These are phyloP conservation scores for Lithophane socia DNA, from an alignment of 2,888 invertebrate species.

Conservation along the genomic window DNA sequence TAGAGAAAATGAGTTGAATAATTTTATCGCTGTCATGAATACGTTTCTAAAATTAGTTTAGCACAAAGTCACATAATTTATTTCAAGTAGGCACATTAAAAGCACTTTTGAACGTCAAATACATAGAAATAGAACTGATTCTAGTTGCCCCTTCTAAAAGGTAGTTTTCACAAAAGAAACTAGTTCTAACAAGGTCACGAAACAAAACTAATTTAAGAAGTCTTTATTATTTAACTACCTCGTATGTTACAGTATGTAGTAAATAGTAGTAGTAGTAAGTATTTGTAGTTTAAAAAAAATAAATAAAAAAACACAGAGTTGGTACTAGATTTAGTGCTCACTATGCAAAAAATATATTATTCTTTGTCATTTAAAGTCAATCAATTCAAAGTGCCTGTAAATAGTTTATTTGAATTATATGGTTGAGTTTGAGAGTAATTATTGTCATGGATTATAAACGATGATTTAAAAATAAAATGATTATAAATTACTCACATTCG, in stretches of 20 bases:
- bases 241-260: not conserved
- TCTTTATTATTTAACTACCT: not conserved
- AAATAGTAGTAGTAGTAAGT: too few species aligned
- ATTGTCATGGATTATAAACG: not conserved
- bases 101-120: too few species aligned
- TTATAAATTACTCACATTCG: not conserved
- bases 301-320: not conserved
- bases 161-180: too few species aligned
- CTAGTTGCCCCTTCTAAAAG: too few species aligned
- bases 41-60: not conserved
- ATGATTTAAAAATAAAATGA: not conserved
- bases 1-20: not conserved
- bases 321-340: not conserved
- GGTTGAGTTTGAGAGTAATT: not conserved
- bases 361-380: not conserved
- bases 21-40: not conserved
- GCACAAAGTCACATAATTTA: too few species aligned
- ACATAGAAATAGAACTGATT: too few species aligned
- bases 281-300: not conserved
- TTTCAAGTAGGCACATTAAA: too few species aligned
- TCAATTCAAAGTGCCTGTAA: too few species aligned
- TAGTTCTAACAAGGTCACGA: constrained; percentile 2
- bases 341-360: not conserved
- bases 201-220: not conserved
- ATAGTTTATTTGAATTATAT: not conserved